phyloP scores from a whole-genome alignment of 2,113 vertebrate species.

The Toxotes chatareus region DNA sequence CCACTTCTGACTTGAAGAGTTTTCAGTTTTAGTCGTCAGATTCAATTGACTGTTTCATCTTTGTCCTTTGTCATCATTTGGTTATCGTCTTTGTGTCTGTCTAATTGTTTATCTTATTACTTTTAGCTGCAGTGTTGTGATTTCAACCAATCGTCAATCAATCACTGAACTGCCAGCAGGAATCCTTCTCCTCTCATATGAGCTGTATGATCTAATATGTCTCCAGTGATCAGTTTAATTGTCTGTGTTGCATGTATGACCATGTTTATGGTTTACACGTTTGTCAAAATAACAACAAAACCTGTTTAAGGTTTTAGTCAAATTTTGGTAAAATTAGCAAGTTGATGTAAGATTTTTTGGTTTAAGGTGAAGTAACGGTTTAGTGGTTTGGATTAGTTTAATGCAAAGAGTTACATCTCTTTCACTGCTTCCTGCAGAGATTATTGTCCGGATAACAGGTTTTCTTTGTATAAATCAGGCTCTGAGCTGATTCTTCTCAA shows the following conservation, averaged over 20 bases:
- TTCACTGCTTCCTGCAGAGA: neutral
- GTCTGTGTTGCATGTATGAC: no score
- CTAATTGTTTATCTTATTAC: no score
- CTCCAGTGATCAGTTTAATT: no score
- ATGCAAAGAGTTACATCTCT: neutral
- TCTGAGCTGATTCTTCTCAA: conserved; percentile 1
- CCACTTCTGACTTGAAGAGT: neutral
- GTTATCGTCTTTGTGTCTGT: no score
- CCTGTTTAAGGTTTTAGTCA: neutral
- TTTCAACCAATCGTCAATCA: no score
- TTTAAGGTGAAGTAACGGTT: neutral
- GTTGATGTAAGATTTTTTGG: neutral
- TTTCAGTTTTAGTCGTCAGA: neutral
- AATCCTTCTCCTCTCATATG: no score
- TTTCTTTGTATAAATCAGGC: neutral
- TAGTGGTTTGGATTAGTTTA: neutral
- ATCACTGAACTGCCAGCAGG: no score
- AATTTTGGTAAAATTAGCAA: neutral
- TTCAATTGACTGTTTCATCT: no score
- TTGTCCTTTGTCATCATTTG: no score
- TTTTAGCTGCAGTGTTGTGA: no score
- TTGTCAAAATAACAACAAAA: neutral
- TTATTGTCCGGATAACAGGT: neutral
- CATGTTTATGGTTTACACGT: no score
- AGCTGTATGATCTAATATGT: no score